These are phyloP conservation scores for Leptonema lineaticorne DNA, from an alignment of 1,140 invertebrate genomes.

Conservation along the genomic window DNA sequence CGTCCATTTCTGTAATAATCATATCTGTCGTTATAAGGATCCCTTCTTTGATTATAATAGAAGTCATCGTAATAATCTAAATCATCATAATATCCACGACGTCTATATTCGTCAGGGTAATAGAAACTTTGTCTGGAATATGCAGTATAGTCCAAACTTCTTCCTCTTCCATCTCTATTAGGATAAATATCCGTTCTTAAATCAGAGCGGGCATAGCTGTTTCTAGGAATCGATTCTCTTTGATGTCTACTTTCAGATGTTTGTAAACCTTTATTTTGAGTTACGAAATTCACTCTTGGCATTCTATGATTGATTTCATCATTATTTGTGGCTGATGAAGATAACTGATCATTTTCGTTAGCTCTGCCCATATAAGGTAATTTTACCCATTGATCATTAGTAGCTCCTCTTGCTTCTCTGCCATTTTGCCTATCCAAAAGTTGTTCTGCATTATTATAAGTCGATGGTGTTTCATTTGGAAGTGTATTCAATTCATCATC, in stretches of 20 bases:
- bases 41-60: constrained; percentile 40
- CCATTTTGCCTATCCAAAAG: constrained; percentile 53
- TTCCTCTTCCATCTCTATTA: constrained; percentile 46
- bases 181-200: constrained; percentile 54
- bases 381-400: constrained; percentile 55
- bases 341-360: constrained; percentile 46
- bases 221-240: constrained; percentile 48
- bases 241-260: constrained; percentile 54
- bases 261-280: constrained; percentile 53
- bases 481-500: constrained; percentile 45
- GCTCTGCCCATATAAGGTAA: constrained; percentile 49
- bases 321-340: constrained; percentile 50
- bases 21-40: constrained; percentile 47
- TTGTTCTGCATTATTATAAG: constrained; percentile 49
- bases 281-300: constrained; percentile 56
- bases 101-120: constrained; percentile 51
- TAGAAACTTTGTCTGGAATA: constrained; percentile 54
- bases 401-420: constrained; percentile 48
- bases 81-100: constrained; percentile 48
- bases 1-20: constrained; percentile 46
- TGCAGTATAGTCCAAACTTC: constrained; percentile 48
- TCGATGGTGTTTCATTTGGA: constrained; percentile 49
- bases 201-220: constrained; percentile 38
- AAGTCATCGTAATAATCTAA: constrained; percentile 50
- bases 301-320: constrained; percentile 54